phyloP scores from a whole-genome alignment of 2,113 vertebrate species.

The Odontesthes bonariensis region DNA sequence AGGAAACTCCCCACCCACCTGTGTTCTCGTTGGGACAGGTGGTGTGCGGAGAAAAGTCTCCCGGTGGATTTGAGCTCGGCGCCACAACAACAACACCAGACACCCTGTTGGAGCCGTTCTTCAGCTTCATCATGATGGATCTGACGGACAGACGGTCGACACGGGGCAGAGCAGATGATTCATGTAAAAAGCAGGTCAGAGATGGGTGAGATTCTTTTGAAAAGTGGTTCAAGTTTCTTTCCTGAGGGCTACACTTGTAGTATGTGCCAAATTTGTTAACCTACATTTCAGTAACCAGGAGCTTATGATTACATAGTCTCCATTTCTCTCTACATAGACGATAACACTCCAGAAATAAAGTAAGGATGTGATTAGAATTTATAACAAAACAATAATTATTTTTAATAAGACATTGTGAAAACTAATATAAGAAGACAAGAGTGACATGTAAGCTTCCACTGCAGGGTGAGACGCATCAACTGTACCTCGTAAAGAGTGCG shows the following conservation, averaged over 20 bases:
- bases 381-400: too few species aligned
- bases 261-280: background rate
- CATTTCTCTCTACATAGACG: too few species aligned
- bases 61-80: conserved; percentile 73
- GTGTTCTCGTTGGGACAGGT: conserved; percentile 91
- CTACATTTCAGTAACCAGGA: background rate
- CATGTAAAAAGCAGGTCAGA: conserved; percentile 18
- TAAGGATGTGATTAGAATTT: too few species aligned
- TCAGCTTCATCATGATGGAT: conserved; percentile 87
- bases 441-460: background rate
- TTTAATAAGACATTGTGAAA: background rate
- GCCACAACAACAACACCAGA: conserved; percentile 89
- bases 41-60: conserved; percentile 87
- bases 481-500: conserved; percentile 89
- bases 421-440: background rate
- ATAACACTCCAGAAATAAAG: background rate
- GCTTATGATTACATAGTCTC: background rate
- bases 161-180: conserved; percentile 1
- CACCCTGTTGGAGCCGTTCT: conserved; percentile 82
- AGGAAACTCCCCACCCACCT: conserved; percentile 63
- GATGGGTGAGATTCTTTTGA: background rate
- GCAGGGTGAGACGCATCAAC: conserved; percentile 6
- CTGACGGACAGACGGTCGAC: conserved; percentile 67
- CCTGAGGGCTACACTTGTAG: conserved; percentile 2
- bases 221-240: conserved; percentile 9